Base-by-base conservation (phyloP, 64 coral and sea anemone species). In the Pocillopora verrucosa region DNA sequence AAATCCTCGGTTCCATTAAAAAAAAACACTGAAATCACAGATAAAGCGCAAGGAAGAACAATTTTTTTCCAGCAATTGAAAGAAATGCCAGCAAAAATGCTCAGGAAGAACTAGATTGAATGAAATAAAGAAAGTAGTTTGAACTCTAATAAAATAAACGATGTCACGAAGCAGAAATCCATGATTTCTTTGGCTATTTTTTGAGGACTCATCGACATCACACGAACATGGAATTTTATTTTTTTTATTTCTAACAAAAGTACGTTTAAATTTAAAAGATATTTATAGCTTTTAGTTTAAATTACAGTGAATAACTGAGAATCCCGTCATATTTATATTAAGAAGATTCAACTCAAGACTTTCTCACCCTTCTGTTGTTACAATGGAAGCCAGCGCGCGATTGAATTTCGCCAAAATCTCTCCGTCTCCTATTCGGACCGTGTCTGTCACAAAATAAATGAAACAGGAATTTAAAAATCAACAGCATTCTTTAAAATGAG, bases 361-460 rank as follows among this genome's bases (percentile, higher is more conserved):
- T 19, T 59, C 77, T 45, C 77, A 93, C 92, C 88, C 89, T n/a
- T 88, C 82, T 11, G 95, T 97, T 5, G 92, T 93, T 14, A 96
- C 90, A 34, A 97, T 93, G 0, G 95, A 97, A 13, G 95, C 95
- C 13, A 97, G 73, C 25, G 95, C 95, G 38, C 68, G 89, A 65
- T 97, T 97, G 65, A 97, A 97, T 60, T 89, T 97, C 58, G 86
- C 87, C 4, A 97, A 17, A 10, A 97, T 97, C 16, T 93, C 77
- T 59, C 91, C 95, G 61, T 89, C 92, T n/a, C 93, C 90, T 3
- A 80, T 79, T 20, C 77, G 94, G 36, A 87, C 80, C 76, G 91
- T 88, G 15, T 93, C 83, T 83, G 68, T 51, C 64, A 58, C 19
- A 91, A 16, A 22, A 37, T 19, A 57, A 19, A 20, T 56, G 14